Percentiles rank a stretch among this genome's conserved stretches.
These are phyloP conservation scores for Drosophila pseudotakahashii DNA, from an alignment of 2,888 invertebrate species.

Conservation along the genomic window DNA sequence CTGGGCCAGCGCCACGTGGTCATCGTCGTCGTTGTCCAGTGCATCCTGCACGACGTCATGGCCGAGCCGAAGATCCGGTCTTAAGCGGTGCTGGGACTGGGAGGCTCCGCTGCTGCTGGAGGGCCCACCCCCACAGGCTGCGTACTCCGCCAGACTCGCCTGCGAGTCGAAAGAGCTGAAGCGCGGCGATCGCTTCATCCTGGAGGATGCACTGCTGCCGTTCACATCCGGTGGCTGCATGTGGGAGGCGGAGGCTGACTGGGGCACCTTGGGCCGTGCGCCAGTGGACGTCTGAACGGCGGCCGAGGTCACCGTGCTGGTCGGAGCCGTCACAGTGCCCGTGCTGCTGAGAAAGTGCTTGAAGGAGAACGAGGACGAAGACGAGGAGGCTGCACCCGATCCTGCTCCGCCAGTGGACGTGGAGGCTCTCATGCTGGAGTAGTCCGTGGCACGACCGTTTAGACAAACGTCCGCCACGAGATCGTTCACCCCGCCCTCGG, in stretches of 20 bases:
- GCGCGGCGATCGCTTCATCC: constrained; percentile 84
- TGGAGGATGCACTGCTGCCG: constrained; percentile 68
- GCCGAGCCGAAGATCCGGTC: constrained; percentile 53
- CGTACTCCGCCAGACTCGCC: constrained; percentile 84
- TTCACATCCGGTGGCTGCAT: constrained; percentile 65
- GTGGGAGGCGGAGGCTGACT: constrained; percentile 80
- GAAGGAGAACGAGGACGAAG: constrained; percentile 87
- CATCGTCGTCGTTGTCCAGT: constrained; percentile 56
- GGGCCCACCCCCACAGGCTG: constrained; percentile 59
- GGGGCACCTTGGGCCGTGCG: constrained; percentile 90
- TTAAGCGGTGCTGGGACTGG: constrained; percentile 38
- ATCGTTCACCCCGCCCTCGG: constrained; percentile 63
- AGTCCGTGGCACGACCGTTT: constrained; percentile 71
- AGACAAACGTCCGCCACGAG: constrained; percentile 77
- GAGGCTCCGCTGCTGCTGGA: constrained; percentile 19
- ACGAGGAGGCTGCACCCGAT: constrained; percentile 42
- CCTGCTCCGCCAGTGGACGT: constrained; percentile 82
- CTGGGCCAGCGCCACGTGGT: constrained; percentile 61
- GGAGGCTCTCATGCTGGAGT: constrained; percentile 72
- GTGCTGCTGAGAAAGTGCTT: constrained; percentile 92
- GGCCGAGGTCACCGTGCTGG: constrained; percentile 61
- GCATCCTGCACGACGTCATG: constrained; percentile 42
- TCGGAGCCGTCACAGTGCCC: constrained; percentile 77
- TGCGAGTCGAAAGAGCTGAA: constrained; percentile 85
- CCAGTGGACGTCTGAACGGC: constrained; percentile 86